These are phyloP conservation scores for Propithecus perrieri DNA, from an alignment of 2,797 vertebrate genomes.

Conservation along the genomic window DNA sequence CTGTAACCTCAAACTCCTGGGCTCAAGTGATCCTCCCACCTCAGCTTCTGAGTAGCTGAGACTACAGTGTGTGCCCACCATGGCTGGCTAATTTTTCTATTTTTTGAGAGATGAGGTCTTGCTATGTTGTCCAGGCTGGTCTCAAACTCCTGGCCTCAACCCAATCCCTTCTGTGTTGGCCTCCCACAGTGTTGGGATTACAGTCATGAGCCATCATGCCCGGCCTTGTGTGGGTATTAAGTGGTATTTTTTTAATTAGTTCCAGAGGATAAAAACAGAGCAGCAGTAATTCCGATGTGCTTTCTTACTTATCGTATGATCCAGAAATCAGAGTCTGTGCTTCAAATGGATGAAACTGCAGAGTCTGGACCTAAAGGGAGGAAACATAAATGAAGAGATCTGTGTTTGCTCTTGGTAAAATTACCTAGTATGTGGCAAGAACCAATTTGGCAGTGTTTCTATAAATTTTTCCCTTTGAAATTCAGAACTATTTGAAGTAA, in stretches of 20 bases:
- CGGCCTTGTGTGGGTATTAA: not conserved
- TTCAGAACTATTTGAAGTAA: not conserved
- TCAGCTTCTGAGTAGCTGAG: not conserved
- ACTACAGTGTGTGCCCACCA: not conserved
- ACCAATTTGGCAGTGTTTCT: not conserved
- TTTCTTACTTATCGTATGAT: constrained; percentile 95
- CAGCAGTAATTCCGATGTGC: not conserved
- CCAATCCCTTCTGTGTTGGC: not conserved
- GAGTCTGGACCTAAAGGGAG: constrained; percentile 92
- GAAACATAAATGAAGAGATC: not conserved
- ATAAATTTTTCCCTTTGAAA: not conserved
- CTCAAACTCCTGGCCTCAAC: not conserved
- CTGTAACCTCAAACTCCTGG: not conserved
- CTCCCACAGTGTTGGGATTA: not conserved
- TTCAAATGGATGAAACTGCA: constrained; percentile 97
- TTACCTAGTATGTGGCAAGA: not conserved
- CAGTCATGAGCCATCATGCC: not conserved
- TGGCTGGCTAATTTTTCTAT: not conserved
- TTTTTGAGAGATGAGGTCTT: not conserved
- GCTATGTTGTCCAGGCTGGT: not conserved
- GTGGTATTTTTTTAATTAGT: not conserved
- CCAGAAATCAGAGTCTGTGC: constrained; percentile 97
- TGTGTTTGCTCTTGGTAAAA: not conserved
- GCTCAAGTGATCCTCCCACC: not conserved
- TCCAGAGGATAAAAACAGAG: not conserved